Evolutionary conservation across 1,140 invertebrate species (phyloP).

Genomic region (Melipona quadrifasciata): DNA sequence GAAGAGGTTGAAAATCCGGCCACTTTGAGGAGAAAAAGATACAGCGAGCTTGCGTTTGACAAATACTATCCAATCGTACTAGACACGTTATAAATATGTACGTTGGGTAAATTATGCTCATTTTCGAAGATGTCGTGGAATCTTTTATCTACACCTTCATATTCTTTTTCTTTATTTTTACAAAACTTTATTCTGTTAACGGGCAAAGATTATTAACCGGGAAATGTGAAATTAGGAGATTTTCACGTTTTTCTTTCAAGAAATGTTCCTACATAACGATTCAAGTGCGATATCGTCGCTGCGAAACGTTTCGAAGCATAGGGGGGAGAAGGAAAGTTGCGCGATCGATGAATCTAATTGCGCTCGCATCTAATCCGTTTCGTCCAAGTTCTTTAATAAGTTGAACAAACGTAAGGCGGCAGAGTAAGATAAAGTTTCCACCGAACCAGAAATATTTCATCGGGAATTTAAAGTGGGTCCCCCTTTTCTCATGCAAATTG

Average conservation of each 20-base stretch:
- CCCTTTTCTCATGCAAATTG: conserved; percentile 31
- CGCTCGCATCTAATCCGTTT: conserved; percentile 30
- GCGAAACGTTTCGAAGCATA: background rate
- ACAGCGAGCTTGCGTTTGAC: no score
- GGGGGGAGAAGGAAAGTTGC: background rate
- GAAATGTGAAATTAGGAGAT: no score
- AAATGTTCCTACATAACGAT: background rate
- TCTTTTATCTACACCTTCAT: no score
- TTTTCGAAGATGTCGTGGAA: no score
- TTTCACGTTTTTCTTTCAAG: background rate
- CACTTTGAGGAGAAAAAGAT: no score
- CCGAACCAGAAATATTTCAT: conserved; percentile 38
- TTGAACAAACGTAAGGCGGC: conserved; percentile 25
- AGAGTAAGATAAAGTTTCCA: conserved; percentile 22
- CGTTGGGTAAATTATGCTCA: no score
- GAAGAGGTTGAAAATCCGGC: no score
- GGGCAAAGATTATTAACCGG: no score
- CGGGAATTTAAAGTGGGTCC: conserved; percentile 28
- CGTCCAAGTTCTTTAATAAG: conserved; percentile 36
- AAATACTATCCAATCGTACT: no score
- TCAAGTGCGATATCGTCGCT: background rate
- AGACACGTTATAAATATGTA: no score
- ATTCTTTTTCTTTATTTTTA: no score
- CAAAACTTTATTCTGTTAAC: no score
- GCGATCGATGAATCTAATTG: conserved; percentile 31